phyloP scores from a whole-genome alignment of 2,888 invertebrate genomes.

The Phyto melanocephala region DNA sequence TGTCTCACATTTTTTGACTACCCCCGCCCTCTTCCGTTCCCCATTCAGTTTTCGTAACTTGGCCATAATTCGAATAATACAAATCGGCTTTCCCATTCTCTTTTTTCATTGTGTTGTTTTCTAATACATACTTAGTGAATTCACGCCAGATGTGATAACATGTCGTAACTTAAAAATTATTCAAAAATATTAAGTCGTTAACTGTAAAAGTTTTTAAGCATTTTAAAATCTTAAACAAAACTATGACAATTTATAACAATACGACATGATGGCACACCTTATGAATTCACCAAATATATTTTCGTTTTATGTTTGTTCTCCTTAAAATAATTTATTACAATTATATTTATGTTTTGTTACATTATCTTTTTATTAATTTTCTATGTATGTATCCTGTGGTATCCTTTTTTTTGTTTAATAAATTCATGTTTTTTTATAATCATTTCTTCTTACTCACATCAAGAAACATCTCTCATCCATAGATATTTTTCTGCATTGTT shows the following conservation, averaged over 20 bases:
- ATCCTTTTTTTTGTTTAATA: no score
- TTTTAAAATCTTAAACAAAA: no score
- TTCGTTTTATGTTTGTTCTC: background rate
- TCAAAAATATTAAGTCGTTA: no score
- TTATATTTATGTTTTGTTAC: background rate
- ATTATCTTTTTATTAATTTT: background rate
- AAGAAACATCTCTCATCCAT: slow-evolving; percentile 18
- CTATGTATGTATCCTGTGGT: background rate
- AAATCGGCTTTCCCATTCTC: slow-evolving; percentile 32
- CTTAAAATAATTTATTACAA: background rate
- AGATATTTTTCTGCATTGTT: slow-evolving; percentile 31
- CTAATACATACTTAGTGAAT: background rate
- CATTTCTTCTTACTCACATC: background rate
- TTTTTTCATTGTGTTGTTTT: background rate
- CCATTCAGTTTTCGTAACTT: background rate
- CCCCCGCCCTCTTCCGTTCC: background rate
- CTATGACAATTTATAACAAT: no score
- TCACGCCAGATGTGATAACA: no score
- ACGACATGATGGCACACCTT: no score
- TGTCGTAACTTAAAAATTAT: no score
- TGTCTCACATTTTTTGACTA: slow-evolving; percentile 57
- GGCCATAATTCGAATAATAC: slow-evolving; percentile 48
- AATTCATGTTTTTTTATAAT: no score
- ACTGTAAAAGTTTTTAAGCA: no score
- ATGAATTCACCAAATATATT: no score